phyloP scores from a whole-genome alignment of 2,113 vertebrate species.

The Diphyllodes magnificus region DNA sequence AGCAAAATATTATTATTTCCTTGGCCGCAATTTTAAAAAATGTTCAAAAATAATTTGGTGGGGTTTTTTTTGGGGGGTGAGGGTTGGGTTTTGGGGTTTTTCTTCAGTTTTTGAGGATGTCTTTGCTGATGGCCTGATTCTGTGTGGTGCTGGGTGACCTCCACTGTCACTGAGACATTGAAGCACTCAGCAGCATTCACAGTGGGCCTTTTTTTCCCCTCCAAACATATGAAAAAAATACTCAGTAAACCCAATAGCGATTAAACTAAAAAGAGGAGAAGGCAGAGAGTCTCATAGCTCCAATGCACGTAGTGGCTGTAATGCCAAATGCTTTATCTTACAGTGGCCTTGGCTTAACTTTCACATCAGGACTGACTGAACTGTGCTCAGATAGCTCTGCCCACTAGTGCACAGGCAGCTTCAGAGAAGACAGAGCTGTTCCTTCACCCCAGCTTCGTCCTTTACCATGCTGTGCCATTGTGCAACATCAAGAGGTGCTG shows the following conservation, averaged over 20 bases:
- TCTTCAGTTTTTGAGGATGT: not conserved
- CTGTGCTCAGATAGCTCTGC: conserved; percentile 1
- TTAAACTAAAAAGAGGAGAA: not conserved
- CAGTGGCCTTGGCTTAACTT: not conserved
- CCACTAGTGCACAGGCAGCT: not conserved
- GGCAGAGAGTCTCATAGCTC: not conserved
- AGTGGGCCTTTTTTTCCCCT: not conserved
- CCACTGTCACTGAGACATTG: not conserved
- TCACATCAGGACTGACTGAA: conserved; percentile 23
- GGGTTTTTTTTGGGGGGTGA: too few species aligned
- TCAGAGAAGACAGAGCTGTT: conserved; percentile 2
- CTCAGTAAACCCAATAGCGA: not conserved
- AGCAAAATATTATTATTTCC: not conserved
- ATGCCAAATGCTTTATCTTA: not conserved
- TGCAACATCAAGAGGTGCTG: conserved; percentile 1
- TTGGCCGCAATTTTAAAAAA: not conserved
- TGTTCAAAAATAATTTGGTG: not conserved
- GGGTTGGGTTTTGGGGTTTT: fast-evolving
- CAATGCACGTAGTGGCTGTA: not conserved
- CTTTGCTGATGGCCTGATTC: not conserved
- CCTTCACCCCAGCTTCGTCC: conserved; percentile 3
- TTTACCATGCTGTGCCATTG: conserved; percentile 28
- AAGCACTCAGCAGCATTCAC: not conserved
- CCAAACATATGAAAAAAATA: not conserved
- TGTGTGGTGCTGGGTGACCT: not conserved